Base-by-base conservation (phyloP, 2,113 vertebrate species). In the Montifringilla adamsi region DNA sequence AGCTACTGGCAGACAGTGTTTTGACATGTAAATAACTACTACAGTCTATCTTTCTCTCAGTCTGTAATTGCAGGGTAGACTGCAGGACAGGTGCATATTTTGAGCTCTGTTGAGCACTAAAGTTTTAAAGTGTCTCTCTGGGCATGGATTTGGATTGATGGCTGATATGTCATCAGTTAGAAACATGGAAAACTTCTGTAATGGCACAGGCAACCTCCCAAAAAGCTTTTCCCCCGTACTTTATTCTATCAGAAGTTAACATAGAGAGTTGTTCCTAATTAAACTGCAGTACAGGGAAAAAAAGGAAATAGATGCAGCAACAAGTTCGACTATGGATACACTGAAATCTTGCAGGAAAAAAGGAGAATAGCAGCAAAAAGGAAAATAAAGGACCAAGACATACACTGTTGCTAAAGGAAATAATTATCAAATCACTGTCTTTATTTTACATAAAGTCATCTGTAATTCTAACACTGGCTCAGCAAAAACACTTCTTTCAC, bases 31-130 rank as follows among this genome's bases (percentile, higher is more conserved):
- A 97, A 96, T 84, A 84, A 95, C 80, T 69, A 47, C 19, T 96
- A 66, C 55, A 81, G 69, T 73, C 90, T 88, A 50, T 70, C 53
- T 80, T 93, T 84, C 52, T 55, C 33, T 89, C 91, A 67, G 28
- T 62, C 85, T 95, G 69, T 90, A 94, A 94, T 91, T 95, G 85
- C 85, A 81, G 74, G 23, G 47, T 95, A 94, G 80, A 73, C 56
- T 46, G 68, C 87, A 66, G 89, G 93, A 97, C 96, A 98, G 96
- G 97, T 97, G 95, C 90, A 43, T 96, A 97, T 97, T 98, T 97
- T 26, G 33, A 97, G 97, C 95, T 98, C 95, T 94, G 96, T 89
- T 98, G 97, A 97, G 87, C 97, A 95, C 96, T 96, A 83, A 96
- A 97, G 87, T 96, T 98, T 96, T 96, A 78, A 98, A 97, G 68